phyloP scores from a whole-genome alignment of 2,797 vertebrate species.

The Acrossocheilus fasciatus region DNA sequence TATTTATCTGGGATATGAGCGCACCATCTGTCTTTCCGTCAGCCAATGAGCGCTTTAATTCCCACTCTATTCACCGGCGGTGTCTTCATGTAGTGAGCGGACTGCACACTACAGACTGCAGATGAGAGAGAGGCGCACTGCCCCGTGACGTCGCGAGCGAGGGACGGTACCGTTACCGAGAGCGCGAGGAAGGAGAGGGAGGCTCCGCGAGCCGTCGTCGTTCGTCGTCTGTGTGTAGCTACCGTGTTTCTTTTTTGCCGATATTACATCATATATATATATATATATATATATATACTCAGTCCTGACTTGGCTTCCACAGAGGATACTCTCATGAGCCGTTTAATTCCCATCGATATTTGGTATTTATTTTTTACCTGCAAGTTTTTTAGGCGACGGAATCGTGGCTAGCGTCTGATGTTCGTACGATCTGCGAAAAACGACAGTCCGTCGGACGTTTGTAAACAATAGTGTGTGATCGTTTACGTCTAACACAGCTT shows the following conservation, averaged over 20 bases:
- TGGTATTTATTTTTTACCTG: conserved; percentile 54
- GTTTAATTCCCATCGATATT: conserved; percentile 55
- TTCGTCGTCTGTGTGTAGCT: conserved; percentile 52
- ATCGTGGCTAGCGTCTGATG: conserved; percentile 60
- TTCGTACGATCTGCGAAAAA: conserved; percentile 56
- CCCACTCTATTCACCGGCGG: conserved; percentile 52
- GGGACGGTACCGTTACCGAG: conserved; percentile 31
- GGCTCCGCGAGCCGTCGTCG: conserved; percentile 57
- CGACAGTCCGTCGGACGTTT: conserved; percentile 12
- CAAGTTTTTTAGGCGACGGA: conserved; percentile 59
- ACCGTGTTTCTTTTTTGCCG: conserved; percentile 43
- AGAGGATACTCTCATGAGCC: conserved; percentile 54
- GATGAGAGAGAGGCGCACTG: conserved; percentile 51
- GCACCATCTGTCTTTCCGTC: conserved; percentile 67
- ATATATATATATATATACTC: neutral
- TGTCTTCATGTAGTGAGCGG: conserved; percentile 59
- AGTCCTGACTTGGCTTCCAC: conserved; percentile 19
- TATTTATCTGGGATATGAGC: conserved; percentile 67
- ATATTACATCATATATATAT: conserved; percentile 47
- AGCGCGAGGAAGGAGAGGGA: conserved; percentile 44
- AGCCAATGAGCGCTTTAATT: conserved; percentile 67
- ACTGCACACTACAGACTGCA: conserved; percentile 60
- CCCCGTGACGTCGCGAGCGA: conserved; percentile 60
- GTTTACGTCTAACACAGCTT: conserved; percentile 28
- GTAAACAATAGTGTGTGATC: conserved; percentile 45